Evolutionary conservation across 2,888 invertebrate species (phyloP), one percentile per base, ranked within the genome.

Genomic region (Noctua pronuba): DNA sequence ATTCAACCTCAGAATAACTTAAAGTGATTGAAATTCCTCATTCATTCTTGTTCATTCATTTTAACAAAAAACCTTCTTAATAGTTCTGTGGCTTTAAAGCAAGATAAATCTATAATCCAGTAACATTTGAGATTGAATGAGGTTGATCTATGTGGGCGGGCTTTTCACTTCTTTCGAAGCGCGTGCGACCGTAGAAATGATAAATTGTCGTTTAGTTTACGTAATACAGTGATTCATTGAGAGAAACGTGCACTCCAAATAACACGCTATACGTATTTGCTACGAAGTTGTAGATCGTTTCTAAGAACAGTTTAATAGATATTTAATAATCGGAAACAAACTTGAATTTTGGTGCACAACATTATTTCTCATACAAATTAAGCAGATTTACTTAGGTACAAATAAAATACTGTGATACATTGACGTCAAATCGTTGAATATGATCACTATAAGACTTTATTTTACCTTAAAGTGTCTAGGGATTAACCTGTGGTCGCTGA

Each of bases 141-240:
- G 68, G 71, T 67, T 58, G n/a, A 52, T 41, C 10, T 10, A 44
- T 60, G 88, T 87, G 75, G 78, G 82, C 41, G 49, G 35, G 41
- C 24, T 86, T 88, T 77, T 71, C 71, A 82, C 66, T 78, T 46
- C 38, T 31, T 73, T 67, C 35, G 70, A 49, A 41, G 35, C 16
- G 11, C 46, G 52, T 73, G 73, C 38, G 68, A 79, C 71, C 69
- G 67, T 18, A 69, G 65, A 71, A 83, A 80, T 86, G 75, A 84
- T 79, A 71, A 70, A 82, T 79, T 73, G 68, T 65, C 68, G 68
- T 68, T 55, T 46, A 58, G 24, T 76, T 88, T 86, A 88, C 80
- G 82, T 88, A 85, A 88, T 58, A 66, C 35, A 58, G 66, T 82
- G 77, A 87, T 77, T 87, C 79, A 83, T 79, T 84, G 77, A 70